Evolutionary conservation across 2,113 vertebrate genomes (phyloP).

Genomic region (Hippocampus guttulatus): DNA sequence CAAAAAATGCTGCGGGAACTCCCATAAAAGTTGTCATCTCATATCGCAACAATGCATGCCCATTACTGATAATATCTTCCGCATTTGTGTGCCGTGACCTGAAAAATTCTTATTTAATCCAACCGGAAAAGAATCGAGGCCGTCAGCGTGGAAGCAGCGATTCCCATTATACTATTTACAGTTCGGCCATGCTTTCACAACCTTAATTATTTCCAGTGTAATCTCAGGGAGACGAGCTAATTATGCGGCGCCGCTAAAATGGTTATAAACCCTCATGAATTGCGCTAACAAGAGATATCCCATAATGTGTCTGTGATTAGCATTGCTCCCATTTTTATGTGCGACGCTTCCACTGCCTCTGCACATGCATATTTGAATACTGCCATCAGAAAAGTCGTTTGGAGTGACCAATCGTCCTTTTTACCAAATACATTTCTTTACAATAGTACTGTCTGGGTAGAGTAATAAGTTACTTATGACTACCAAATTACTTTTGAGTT

Average conservation of each 20-base stretch:
- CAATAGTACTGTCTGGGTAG: not conserved
- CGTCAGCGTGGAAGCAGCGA: not conserved
- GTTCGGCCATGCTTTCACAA: not conserved
- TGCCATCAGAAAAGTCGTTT: conserved; percentile 7
- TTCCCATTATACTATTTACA: conserved; percentile 2
- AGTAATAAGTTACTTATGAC: too few relatives aligned
- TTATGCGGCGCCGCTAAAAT: conserved; percentile 9
- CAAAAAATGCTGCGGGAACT: not conserved
- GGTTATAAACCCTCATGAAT: conserved; percentile 12
- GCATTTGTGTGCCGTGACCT: not conserved
- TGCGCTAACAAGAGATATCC: conserved; percentile 15
- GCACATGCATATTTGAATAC: conserved; percentile 14
- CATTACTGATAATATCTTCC: not conserved
- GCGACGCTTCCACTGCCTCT: not conserved
- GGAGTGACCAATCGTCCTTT: not conserved
- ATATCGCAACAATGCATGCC: not conserved
- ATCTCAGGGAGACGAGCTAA: not conserved
- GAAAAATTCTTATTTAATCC: not conserved
- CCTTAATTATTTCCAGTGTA: conserved; percentile 9
- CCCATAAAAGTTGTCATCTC: not conserved
- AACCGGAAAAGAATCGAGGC: not conserved
- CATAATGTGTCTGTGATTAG: conserved; percentile 31
- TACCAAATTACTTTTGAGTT: too few relatives aligned
- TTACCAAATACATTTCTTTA: too few relatives aligned
- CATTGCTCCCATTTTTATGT: conserved; percentile 18